These are phyloP conservation scores for Arctocebus calabarensis DNA, from an alignment of 2,797 vertebrate species.

Conservation along the genomic window DNA sequence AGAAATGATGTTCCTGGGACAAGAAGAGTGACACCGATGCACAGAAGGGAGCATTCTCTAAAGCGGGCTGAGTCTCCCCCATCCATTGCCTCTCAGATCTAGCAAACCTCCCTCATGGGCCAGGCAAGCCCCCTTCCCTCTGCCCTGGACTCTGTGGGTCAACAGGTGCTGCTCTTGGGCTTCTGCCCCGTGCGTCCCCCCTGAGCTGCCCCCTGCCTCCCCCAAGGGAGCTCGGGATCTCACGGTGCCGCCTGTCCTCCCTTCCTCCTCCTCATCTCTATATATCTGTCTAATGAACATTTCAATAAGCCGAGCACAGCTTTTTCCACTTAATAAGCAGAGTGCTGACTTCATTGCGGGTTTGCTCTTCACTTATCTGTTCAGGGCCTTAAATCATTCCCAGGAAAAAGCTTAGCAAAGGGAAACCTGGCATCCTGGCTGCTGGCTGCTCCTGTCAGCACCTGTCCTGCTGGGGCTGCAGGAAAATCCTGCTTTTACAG, in stretches of 20 bases:
- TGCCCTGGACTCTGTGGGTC: not conserved
- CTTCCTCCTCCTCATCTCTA: conserved; percentile 84
- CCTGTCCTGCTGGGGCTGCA: conserved; percentile 27
- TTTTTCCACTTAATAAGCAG: conserved; percentile 91
- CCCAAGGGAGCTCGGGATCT: not conserved
- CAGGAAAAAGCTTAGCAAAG: conserved; percentile 88
- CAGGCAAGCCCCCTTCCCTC: not conserved
- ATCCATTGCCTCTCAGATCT: not conserved
- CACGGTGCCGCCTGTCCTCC: not conserved
- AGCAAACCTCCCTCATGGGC: not conserved
- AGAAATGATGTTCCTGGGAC: not conserved
- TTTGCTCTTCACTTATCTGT: conserved; percentile 85
- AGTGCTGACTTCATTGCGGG: conserved; percentile 91
- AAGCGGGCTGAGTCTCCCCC: not conserved
- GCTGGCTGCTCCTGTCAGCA: conserved; percentile 60
- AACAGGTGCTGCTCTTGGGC: no score
- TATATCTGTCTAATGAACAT: conserved; percentile 91
- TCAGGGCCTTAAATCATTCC: conserved; percentile 88
- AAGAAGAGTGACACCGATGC: not conserved
- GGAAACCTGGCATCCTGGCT: conserved; percentile 73
- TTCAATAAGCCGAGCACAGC: conserved; percentile 89
- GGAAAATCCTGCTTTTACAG: conserved; percentile 50
- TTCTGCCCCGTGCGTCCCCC: not conserved
- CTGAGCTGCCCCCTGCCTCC: not conserved
- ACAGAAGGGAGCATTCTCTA: not conserved